Percentiles rank a stretch among this genome's conserved stretches.
Evolutionary conservation across 37 sponge, comb jelly and placozoan species (phyloP).

Genomic region (Ephydatia muelleri): DNA sequence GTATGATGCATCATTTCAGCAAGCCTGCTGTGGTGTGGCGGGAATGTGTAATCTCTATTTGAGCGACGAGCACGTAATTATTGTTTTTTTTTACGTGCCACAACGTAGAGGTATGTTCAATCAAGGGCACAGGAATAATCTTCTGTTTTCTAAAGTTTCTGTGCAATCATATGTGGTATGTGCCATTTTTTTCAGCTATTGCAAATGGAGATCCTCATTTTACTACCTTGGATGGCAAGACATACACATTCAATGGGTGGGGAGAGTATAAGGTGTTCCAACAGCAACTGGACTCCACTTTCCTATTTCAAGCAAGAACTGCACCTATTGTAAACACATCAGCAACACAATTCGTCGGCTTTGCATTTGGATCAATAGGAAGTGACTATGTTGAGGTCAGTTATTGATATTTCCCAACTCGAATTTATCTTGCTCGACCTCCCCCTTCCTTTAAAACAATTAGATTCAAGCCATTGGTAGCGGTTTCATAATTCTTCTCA

Average conservation of each 20-base stretch:
- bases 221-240: slow-evolving; percentile 57
- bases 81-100: slow-evolving; percentile 32
- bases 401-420: not conserved
- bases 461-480: not conserved
- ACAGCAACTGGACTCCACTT: not conserved
- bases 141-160: not conserved
- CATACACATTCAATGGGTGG: slow-evolving; percentile 82
- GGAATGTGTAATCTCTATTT: slow-evolving; percentile 44
- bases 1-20: slow-evolving; percentile 23
- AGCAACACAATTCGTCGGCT: slow-evolving; percentile 56
- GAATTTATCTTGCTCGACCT: too few species aligned
- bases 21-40: slow-evolving; percentile 40
- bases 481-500: slow-evolving; percentile 8
- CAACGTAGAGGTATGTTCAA: slow-evolving; percentile 24
- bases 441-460: not conserved
- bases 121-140: not conserved
- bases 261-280: slow-evolving; percentile 60
- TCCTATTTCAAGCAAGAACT: slow-evolving; percentile 55
- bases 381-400: not conserved
- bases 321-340: slow-evolving; percentile 4
- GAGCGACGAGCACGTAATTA: slow-evolving; percentile 39
- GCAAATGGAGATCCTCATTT: slow-evolving; percentile 79
- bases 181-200: slow-evolving; percentile 28
- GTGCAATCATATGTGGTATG: not conserved
- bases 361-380: slow-evolving; percentile 29